phyloP scores from a whole-genome alignment of 2,113 vertebrate species.

The Triplophysa dalaica region DNA sequence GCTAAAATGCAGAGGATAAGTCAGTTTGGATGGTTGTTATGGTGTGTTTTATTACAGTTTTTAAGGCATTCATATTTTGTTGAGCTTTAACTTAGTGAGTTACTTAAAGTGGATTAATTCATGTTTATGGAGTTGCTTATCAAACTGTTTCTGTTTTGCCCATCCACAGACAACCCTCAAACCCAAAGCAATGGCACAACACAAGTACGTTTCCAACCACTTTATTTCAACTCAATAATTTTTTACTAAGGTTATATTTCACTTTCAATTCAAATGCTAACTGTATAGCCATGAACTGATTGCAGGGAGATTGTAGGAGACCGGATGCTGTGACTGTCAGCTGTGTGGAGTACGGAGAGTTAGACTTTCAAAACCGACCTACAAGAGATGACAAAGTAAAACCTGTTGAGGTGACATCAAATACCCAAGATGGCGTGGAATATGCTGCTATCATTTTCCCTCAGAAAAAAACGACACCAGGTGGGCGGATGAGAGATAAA shows the following conservation, averaged over 20 bases:
- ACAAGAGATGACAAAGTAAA: neutral
- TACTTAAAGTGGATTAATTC: too few species aligned
- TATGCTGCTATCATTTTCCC: slow-evolving; percentile 73
- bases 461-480: slow-evolving; percentile 8
- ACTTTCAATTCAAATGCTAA: neutral
- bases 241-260: neutral
- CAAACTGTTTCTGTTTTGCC: neutral
- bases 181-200: neutral
- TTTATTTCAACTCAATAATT: neutral
- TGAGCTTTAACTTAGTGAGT: too few species aligned
- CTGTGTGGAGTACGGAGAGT: slow-evolving; percentile 71
- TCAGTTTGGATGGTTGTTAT: too few species aligned
- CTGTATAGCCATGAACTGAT: neutral
- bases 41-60: too few species aligned
- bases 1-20: too few species aligned
- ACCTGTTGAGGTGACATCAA: fast-evolving
- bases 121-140: too few species aligned
- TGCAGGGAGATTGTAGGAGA: slow-evolving; percentile 53
- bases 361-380: slow-evolving; percentile 67
- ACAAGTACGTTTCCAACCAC: slow-evolving; percentile 2
- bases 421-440: slow-evolving; percentile 61
- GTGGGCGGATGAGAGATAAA: slow-evolving; percentile 5
- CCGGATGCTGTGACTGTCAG: neutral
- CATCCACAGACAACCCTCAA: slow-evolving; percentile 4
- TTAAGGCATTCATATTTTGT: too few species aligned